Percentiles rank a stretch among this genome's conserved stretches.
These are phyloP conservation scores for Lucinisca nassula DNA, from an alignment of 2,888 invertebrate species.

Conservation along the genomic window DNA sequence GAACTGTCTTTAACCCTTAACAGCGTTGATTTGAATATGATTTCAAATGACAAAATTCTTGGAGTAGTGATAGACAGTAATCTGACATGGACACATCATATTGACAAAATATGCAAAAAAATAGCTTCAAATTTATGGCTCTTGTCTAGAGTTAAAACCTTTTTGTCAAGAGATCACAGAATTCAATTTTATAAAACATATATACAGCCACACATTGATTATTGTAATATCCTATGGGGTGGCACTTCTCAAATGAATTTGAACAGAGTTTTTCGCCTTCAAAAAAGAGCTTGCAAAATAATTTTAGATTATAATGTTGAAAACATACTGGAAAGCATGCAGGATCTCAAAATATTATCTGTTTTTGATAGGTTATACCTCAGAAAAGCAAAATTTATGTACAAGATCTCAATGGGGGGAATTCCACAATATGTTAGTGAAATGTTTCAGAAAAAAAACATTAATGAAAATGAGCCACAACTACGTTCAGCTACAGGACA, in stretches of 20 bases:
- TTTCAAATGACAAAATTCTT: not conserved
- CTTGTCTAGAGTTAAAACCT: not conserved
- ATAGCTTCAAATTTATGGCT: constrained; percentile 1
- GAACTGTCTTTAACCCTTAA: not conserved
- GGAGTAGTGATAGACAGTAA: not conserved
- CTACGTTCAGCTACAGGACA: no score
- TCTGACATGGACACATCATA: not conserved
- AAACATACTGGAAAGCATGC: not conserved
- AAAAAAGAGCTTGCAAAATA: not conserved
- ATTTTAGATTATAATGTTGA: not conserved
- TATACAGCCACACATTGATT: not conserved
- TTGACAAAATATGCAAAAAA: not conserved
- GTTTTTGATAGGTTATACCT: not conserved
- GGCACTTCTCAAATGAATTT: not conserved
- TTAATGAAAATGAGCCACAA: no score
- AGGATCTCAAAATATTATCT: not conserved
- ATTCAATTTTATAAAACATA: constrained; percentile 1
- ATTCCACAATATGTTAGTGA: no score
- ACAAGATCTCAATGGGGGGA: no score
- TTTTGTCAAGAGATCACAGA: not conserved
- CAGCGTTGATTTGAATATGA: not conserved
- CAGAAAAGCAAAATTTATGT: no score
- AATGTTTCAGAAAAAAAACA: no score
- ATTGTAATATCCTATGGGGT: not conserved
- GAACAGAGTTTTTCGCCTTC: not conserved